phyloP scores from a whole-genome alignment of 2,113 vertebrate genomes.

The Anseranas semipalmata region DNA sequence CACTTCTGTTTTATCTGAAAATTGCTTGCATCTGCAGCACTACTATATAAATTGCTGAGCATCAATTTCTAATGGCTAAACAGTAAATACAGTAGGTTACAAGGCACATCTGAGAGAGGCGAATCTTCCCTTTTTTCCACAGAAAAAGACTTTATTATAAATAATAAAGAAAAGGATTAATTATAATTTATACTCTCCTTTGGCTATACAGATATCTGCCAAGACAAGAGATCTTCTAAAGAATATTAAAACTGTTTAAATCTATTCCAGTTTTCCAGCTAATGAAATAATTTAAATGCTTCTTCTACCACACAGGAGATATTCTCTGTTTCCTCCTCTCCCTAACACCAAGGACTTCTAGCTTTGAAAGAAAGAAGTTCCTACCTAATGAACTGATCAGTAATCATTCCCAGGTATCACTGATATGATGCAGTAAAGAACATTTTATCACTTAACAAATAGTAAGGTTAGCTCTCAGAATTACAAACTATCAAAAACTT shows the following conservation, averaged over 20 bases:
- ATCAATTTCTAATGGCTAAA: background rate
- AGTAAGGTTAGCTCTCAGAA: background rate
- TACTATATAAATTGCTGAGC: background rate
- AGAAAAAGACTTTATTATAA: background rate
- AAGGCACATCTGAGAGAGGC: background rate
- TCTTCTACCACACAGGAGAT: background rate
- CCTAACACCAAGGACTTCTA: background rate
- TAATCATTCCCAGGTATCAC: background rate
- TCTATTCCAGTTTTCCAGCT: background rate
- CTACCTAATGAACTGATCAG: background rate
- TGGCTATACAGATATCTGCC: background rate
- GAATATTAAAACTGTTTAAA: background rate
- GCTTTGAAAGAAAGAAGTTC: background rate
- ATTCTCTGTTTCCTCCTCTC: background rate
- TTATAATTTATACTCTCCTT: background rate
- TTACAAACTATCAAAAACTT: background rate
- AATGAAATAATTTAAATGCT: background rate
- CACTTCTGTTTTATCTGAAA: constrained; percentile 10
- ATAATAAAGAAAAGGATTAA: background rate
- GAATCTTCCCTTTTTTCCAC: background rate
- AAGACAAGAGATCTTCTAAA: background rate
- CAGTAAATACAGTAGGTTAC: background rate
- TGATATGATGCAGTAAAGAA: background rate
- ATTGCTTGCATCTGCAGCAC: background rate
- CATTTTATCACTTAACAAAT: background rate